These are phyloP conservation scores for Paedocypris sp. DNA, from an alignment of 2,113 vertebrate species.

Conservation along the genomic window DNA sequence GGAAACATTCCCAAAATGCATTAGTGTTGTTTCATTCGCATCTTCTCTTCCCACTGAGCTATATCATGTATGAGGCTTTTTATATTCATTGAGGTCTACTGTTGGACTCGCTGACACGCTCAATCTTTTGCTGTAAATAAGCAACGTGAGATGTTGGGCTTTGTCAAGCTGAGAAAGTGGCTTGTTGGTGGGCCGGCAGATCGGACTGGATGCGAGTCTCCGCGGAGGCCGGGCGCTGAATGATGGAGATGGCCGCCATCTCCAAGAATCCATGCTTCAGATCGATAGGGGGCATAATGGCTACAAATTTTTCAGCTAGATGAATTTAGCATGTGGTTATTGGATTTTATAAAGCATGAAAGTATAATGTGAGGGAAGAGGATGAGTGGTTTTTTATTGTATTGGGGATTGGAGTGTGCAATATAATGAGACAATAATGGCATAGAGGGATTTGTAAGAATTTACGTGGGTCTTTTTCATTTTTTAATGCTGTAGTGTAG, in stretches of 20 bases:
- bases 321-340: slow-evolving; percentile 59
- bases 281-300: slow-evolving; percentile 57
- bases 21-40: neutral
- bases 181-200: slow-evolving; percentile 23
- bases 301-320: slow-evolving; percentile 52
- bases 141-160: slow-evolving; percentile 6
- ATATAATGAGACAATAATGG: slow-evolving; percentile 40
- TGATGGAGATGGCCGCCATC: slow-evolving; percentile 32
- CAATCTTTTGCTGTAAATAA: neutral
- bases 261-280: slow-evolving; percentile 32
- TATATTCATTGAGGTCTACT: slow-evolving; percentile 11
- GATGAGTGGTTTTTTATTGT: slow-evolving; percentile 46
- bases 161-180: slow-evolving; percentile 1
- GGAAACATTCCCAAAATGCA: neutral
- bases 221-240: slow-evolving; percentile 28
- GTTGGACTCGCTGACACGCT: slow-evolving; percentile 18
- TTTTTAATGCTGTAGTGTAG: no score
- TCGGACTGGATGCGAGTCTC: slow-evolving; percentile 22
- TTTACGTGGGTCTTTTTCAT: neutral
- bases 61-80: slow-evolving; percentile 19
- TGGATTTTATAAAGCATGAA: slow-evolving; percentile 63
- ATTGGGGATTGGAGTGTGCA: slow-evolving; percentile 47
- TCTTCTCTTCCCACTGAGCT: neutral
- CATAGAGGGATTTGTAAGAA: neutral
- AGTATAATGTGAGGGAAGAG: slow-evolving; percentile 39